These are phyloP conservation scores for Phrynocephalus guinanensis DNA, from an alignment of 2,797 vertebrate species.

Conservation along the genomic window DNA sequence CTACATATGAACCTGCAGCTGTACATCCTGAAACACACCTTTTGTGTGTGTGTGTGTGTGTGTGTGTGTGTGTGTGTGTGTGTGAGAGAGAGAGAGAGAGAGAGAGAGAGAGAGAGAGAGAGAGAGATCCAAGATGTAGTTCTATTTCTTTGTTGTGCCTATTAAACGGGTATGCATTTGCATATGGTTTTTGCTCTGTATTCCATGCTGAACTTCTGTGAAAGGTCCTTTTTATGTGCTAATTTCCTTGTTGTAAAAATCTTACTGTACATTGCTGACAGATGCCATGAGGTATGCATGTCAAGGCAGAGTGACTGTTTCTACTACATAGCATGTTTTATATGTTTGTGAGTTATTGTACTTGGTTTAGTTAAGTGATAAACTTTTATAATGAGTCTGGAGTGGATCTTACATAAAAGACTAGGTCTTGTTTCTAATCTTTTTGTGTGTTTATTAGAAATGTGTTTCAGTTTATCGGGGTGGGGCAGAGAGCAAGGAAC, in stretches of 20 bases:
- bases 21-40: not conserved
- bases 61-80: no score
- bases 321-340: slow-evolving; percentile 50
- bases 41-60: no score
- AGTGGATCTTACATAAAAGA: slow-evolving; percentile 65
- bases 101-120: no score
- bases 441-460: slow-evolving; percentile 69
- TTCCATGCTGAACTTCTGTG: slow-evolving; percentile 29
- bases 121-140: not conserved
- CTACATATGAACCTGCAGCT: not conserved
- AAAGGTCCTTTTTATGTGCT: not conserved
- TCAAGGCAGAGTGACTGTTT: slow-evolving; percentile 42
- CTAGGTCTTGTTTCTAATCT: slow-evolving; percentile 61
- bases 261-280: slow-evolving; percentile 6
- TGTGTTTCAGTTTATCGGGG: slow-evolving; percentile 53
- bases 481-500: slow-evolving; percentile 51
- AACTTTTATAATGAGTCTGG: slow-evolving; percentile 70
- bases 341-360: slow-evolving; percentile 54
- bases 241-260: not conserved
- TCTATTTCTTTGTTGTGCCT: not conserved
- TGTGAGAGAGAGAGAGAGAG: not conserved
- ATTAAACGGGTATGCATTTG: not conserved
- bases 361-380: slow-evolving; percentile 60
- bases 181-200: not conserved
- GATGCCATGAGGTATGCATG: slow-evolving; percentile 30